Evolutionary conservation across 1,140 invertebrate genomes (phyloP).

Genomic region (Nasonia vitripennis): DNA sequence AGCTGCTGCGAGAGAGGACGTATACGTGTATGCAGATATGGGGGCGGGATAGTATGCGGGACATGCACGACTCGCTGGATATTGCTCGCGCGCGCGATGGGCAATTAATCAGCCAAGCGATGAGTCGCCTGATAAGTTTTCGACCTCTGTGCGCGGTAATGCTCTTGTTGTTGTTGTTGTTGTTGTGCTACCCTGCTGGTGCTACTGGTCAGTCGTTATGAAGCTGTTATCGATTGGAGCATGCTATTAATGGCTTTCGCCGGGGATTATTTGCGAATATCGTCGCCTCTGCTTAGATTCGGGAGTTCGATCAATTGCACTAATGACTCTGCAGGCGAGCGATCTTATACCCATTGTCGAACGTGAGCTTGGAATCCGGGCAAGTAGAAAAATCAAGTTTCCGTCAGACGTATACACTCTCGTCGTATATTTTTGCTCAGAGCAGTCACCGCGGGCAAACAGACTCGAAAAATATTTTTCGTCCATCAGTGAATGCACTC

Average conservation of each 20-base stretch:
- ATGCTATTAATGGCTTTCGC: not conserved
- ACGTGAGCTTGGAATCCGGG: no score
- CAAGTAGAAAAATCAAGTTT: not conserved
- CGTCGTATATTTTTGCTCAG: not conserved
- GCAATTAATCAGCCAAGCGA: not conserved
- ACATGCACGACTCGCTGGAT: not conserved
- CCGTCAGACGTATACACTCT: not conserved
- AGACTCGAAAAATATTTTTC: not conserved
- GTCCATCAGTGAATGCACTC: not conserved
- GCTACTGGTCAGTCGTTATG: not conserved
- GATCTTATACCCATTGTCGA: no score
- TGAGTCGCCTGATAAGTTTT: not conserved
- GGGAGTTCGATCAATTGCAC: not conserved
- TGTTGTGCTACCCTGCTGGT: no score
- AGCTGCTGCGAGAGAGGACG: not conserved
- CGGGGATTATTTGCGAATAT: no score
- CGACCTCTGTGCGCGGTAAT: not conserved
- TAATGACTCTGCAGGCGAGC: no score
- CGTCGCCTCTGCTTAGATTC: no score
- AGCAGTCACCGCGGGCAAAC: not conserved
- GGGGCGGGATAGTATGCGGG: not conserved
- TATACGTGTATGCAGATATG: not conserved
- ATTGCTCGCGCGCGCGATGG: not conserved
- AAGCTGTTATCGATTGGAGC: not conserved
- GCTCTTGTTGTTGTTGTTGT: no score